Base-by-base conservation (phyloP, 2,888 invertebrate genomes). In the Gandaritis pyraliata region DNA sequence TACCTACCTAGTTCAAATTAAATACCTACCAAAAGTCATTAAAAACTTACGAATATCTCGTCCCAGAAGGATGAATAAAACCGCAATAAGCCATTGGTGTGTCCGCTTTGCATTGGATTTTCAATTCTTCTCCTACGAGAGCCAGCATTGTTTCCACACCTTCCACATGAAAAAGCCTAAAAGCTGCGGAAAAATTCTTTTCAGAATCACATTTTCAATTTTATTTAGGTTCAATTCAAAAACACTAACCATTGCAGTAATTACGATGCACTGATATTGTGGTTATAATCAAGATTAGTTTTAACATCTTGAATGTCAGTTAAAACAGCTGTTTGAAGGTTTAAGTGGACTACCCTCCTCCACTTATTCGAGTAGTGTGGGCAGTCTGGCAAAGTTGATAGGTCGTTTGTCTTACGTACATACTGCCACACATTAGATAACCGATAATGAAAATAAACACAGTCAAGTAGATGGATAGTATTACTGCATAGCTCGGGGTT, bases 81-180 rank as follows among this genome's bases (percentile, higher is more conserved):
- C 88, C 91, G 72, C 93, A 93, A 64, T 92, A 92, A 1, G 81
- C 77, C 80, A 92, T 87, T 0, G 86, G 81, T 60, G 76, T 78
- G 50, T 87, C 83, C 1, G 86, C 76, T 55, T 80, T 81, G 64
- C 92, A 92, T 67, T 84, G 77, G 64, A 93, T 83, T 41, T 69
- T 77, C 39, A 93, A 74, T 1, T 71, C 66, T 66, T 91, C 90
- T 62, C 85, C 82, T 66, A 83, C 82, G 11, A 87, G 72, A 0
- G 91, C 87, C 56, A 92, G 69, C 43, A 92, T 85, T 1, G 82
- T 89, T 66, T 83, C 80, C 3, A 76, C 77, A 39, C 83, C 87
- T 11, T 83, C 70, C 15, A 77, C 72, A 63, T 85, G 72, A 64
- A 90, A 82, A 48, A 77, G 77, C 72, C 90, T 83, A 72, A 78